Base-by-base conservation (phyloP, 2,888 invertebrate species). In the Melanostoma scalare region DNA sequence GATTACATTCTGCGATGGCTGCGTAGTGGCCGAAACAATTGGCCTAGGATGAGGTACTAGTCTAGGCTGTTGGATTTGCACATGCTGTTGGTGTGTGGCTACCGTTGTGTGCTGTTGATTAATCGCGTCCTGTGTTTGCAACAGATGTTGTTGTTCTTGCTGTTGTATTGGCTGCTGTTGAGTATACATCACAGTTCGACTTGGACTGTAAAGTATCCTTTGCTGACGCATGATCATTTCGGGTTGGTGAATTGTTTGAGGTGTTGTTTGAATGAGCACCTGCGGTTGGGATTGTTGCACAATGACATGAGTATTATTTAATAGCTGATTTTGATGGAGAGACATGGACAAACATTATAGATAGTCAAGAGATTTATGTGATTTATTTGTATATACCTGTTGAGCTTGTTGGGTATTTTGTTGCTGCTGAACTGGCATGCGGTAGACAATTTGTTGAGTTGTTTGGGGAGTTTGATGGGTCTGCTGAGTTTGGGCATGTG, bases 141-240 rank as follows among this genome's bases (percentile, higher is more conserved):
- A 61, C 44, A 86, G 75, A 53, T 69, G 81, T 33, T 71, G 81
- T 46, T 60, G 75, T 44, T 60, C 72, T 55, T 68, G 73, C 4
- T 82, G 63, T 33, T 81, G 85, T 74, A 73, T 61, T 73, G 85
- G 42, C 71, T 85, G 31, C 75, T 84, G 79, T 53, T 85, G 84
- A 0, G 89, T 87, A 44, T 89, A 89, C 40, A 89, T 87, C 0
- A 89, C 87, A 1, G 84, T 75, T 10, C 89, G 89, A 86, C 89
- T 89, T 53, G 87, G 80, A 60, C 87, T 89, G 69, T 89, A 90
- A 42, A 89, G 88, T 10, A 90, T 89, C n/a, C 89, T 88, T 9
- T 88, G 87, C 80, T 90, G 91, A 0, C 90, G 89, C 90, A 91
- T 89, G 2, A 91, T 89, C 30, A 91, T 87, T 55, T 91, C 90